phyloP scores from a whole-genome alignment of 2,888 invertebrate genomes.

The Nineta flava region DNA sequence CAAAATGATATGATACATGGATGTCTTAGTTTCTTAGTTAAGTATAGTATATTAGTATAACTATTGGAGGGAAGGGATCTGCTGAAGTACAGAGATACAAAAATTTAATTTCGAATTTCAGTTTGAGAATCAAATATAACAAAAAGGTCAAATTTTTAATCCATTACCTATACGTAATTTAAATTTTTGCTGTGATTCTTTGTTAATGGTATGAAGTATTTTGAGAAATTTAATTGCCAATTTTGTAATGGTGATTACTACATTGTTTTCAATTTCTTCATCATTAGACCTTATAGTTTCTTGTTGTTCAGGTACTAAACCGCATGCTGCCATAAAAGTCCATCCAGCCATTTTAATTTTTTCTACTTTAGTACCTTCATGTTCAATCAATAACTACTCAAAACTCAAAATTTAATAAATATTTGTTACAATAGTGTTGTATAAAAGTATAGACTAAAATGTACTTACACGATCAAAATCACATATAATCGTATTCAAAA shows the following conservation, averaged over 20 bases:
- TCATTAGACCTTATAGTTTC: slow-evolving; percentile 28
- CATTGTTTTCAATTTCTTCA: slow-evolving; percentile 19
- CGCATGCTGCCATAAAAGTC: slow-evolving; percentile 96
- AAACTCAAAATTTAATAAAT: slow-evolving; percentile 12
- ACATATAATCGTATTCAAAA: slow-evolving; percentile 78
- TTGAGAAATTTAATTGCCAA: slow-evolving; percentile 61
- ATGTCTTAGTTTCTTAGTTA: too few relatives aligned
- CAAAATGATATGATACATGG: too few relatives aligned
- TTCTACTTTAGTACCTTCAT: slow-evolving; percentile 59
- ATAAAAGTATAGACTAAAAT: background rate
- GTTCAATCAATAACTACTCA: slow-evolving; percentile 47
- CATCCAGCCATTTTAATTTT: slow-evolving; percentile 95
- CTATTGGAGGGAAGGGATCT: too few relatives aligned
- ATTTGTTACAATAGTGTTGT: background rate
- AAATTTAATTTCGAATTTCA: too few relatives aligned
- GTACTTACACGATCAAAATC: slow-evolving; percentile 60
- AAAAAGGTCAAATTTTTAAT: too few relatives aligned
- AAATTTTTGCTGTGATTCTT: slow-evolving; percentile 37
- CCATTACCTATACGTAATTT: slow-evolving; percentile 60
- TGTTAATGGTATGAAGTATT: slow-evolving; percentile 41
- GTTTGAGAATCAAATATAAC: too few relatives aligned
- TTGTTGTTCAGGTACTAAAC: slow-evolving; percentile 59
- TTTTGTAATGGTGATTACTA: slow-evolving; percentile 43
- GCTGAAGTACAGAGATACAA: too few relatives aligned
- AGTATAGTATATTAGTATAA: too few relatives aligned